Conservation (phyloP, 2,888 invertebrate species). For the Phyllotreta cruciferae region DNA sequence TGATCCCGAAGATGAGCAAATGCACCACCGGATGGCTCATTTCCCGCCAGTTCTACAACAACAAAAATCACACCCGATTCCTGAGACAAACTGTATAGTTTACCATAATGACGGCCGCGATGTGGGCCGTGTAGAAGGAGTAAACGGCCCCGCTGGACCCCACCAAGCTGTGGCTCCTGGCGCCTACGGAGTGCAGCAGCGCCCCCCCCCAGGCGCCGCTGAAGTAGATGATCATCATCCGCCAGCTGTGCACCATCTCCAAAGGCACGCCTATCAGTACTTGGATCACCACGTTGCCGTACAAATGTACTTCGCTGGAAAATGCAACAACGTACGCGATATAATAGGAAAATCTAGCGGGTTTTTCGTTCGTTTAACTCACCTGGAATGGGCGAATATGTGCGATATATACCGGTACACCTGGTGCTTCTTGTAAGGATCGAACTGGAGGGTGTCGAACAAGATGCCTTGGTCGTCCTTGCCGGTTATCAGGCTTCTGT, state of each 20-base stretch:
- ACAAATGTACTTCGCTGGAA: slow-evolving; percentile 73
- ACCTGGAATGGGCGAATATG: slow-evolving; percentile 95
- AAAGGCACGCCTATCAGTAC: slow-evolving; percentile 90
- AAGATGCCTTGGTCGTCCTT: slow-evolving; percentile 54
- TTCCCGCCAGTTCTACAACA: slow-evolving; percentile 87
- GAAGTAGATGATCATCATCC: slow-evolving; percentile 81
- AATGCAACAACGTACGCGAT: too few relatives aligned
- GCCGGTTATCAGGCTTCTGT: slow-evolving; percentile 6
- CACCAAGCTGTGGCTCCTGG: slow-evolving; percentile 78
- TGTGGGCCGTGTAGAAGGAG: slow-evolving; percentile 89
- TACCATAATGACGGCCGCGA: slow-evolving; percentile 89
- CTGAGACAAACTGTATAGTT: slow-evolving; percentile 14
- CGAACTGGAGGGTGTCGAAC: slow-evolving; percentile 79
- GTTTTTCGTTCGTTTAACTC: too few relatives aligned
- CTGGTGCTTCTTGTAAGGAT: slow-evolving; percentile 83
- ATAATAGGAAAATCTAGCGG: too few relatives aligned
- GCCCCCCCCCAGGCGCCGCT: slow-evolving; percentile 85
- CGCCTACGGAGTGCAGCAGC: slow-evolving; percentile 78
- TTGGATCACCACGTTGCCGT: slow-evolving; percentile 90
- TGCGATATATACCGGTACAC: slow-evolving; percentile 94
- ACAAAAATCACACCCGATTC: not conserved
- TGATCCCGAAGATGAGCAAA: slow-evolving; percentile 42
- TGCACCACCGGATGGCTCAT: slow-evolving; percentile 75
- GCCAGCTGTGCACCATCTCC: slow-evolving; percentile 95
- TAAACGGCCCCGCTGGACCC: slow-evolving; percentile 96